Percentiles rank a stretch among this genome's conserved stretches.
phyloP scores from a whole-genome alignment of 1,140 invertebrate genomes.

The Anastrepha obliqua region DNA sequence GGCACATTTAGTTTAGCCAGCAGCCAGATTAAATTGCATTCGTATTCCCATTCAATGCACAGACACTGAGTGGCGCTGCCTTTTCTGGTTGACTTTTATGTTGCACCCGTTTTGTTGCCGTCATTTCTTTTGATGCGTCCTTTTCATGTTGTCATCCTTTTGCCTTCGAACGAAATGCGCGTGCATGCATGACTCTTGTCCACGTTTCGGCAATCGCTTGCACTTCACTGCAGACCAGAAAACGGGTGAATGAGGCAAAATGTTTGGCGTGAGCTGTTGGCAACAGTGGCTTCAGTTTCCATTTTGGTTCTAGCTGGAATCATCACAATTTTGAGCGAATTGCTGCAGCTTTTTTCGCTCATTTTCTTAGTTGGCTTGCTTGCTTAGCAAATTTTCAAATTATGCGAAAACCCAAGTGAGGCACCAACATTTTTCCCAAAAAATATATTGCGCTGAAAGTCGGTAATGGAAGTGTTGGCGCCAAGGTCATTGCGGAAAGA shows the following conservation, averaged over 20 bases:
- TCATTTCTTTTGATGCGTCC: neutral
- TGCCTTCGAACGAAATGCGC: neutral
- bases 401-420: neutral
- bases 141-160: neutral
- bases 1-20: slow-evolving; percentile 28
- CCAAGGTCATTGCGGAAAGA: slow-evolving; percentile 41
- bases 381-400: neutral
- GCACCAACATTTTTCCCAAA: neutral
- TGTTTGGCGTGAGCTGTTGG: neutral
- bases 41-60: slow-evolving; percentile 20
- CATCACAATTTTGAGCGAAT: slow-evolving; percentile 7
- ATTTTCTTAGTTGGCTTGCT: neutral
- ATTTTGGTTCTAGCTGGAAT: neutral
- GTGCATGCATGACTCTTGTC: neutral
- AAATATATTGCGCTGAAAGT: neutral
- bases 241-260: no score
- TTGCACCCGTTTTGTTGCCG: neutral
- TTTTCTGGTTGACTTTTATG: neutral
- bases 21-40: slow-evolving; percentile 46
- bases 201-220: slow-evolving; percentile 19
- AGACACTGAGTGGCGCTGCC: slow-evolving; percentile 1
- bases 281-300: neutral
- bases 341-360: neutral
- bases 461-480: neutral
- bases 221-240: neutral